Base-by-base conservation (phyloP, 2,113 vertebrate species). In the Riparia riparia region DNA sequence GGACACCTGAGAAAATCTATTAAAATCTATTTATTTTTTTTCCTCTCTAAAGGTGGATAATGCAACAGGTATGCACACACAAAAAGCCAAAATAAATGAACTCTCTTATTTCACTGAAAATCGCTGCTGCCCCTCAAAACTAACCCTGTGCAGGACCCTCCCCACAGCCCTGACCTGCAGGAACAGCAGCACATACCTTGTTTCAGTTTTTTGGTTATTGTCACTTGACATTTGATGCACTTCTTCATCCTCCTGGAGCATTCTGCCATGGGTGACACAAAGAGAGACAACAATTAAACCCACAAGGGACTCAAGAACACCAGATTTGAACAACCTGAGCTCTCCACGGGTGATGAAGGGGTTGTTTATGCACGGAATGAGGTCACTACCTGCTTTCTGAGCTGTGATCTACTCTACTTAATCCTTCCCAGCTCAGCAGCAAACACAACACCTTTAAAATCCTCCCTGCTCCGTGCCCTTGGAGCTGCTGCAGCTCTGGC, bases 191-290 rank as follows among this genome's bases (percentile, higher is more conserved):
- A 88, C 92, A 8, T 97, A 99, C 99, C 99, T 98, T 99, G 99
- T 74, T 99, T 98, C 56, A 99, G 98, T 92, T 99, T 99, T 98
- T 99, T 99, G 73, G 98, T 98, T 97, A 99, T 99, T 26, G 98
- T 98, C 96, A 98, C 99, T 98, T 99, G 99, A 97, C 99, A 99
- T 97, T 99, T 99, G 98, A 99, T 99, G 96, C 99, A 99, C 90
- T 99, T 99, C 98, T 99, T 99, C 99, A 99, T 99, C 70, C 99
- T 98, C 96, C 98, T 98, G 89, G 99, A 99, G 66, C 99, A 99
- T 83, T 99, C 99, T 99, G 93, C 63, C 45, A 81, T 0, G 1
- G 76, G 86, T 4, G 8, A 86, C 15, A 81, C 4, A 26, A 66
- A 24, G 42, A 84, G 63, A 82, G 29, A 69, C 37, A n/a, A 51